Conservation (phyloP, 92 coral and sea anemone species). For the Pocillopora grandis region DNA sequence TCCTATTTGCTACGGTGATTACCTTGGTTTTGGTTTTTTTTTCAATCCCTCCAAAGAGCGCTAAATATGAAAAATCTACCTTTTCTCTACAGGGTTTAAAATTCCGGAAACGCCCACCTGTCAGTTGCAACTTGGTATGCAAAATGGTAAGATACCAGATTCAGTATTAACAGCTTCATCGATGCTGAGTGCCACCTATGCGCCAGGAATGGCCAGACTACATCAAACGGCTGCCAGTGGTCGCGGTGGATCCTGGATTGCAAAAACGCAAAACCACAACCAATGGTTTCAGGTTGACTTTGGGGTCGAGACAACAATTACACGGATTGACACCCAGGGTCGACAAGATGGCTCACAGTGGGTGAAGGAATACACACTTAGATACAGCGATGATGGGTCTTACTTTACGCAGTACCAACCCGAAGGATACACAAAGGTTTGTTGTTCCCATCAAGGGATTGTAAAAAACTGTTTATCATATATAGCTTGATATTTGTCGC, state of each 20-base stretch:
- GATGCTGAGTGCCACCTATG: not conserved
- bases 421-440: not conserved
- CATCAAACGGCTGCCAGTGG: not conserved
- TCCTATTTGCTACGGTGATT: too few species aligned
- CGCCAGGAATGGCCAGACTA: slow-evolving; percentile 14
- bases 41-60: too few species aligned
- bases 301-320: not conserved
- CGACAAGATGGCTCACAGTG: not conserved
- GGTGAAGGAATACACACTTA: not conserved
- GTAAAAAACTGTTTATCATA: too few species aligned
- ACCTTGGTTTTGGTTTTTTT: too few species aligned
- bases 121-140: slow-evolving; percentile 29
- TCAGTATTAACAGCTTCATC: slow-evolving; percentile 21
- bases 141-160: slow-evolving; percentile 15
- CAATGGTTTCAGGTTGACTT: slow-evolving; percentile 27
- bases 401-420: slow-evolving; percentile 9
- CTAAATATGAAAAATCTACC: too few species aligned
- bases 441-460: not conserved
- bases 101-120: slow-evolving; percentile 3
- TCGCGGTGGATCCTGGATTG: not conserved
- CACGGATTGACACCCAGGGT: slow-evolving; percentile 13
- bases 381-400: slow-evolving; percentile 2
- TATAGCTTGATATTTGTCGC: too few species aligned
- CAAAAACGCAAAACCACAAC: not conserved
- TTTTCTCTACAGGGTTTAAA: not conserved